A percentile compares a stretch with the other conserved stretches of the same genome.
These are phyloP conservation scores for Poecilia velifera DNA, from an alignment of 2,797 vertebrate species.

Conservation along the genomic window DNA sequence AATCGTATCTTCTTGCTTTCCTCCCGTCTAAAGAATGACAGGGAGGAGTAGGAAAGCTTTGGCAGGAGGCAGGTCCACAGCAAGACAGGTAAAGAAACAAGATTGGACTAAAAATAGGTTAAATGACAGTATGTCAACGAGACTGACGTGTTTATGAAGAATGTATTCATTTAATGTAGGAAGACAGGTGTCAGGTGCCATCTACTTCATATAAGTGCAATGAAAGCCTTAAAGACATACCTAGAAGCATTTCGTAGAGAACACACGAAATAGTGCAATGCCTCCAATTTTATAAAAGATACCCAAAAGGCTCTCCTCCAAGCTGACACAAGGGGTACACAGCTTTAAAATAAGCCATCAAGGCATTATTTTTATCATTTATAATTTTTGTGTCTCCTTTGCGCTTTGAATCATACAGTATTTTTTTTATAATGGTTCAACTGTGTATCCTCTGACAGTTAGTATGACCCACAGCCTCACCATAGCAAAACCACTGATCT, in stretches of 20 bases:
- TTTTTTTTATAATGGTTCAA: neutral
- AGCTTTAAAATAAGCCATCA: neutral
- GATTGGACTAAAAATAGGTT: constrained; percentile 17
- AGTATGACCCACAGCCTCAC: neutral
- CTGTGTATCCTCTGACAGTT: neutral
- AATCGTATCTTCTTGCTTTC: constrained; percentile 71
- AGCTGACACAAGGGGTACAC: neutral
- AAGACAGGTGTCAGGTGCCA: neutral
- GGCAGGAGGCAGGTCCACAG: constrained; percentile 28
- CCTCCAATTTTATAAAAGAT: neutral
- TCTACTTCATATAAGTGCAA: neutral
- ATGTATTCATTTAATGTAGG: constrained; percentile 8
- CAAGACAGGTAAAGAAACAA: constrained; percentile 46
- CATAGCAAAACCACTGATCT: neutral
- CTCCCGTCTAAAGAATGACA: constrained; percentile 68
- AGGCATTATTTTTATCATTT: neutral
- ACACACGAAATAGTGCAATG: neutral
- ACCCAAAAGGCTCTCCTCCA: neutral
- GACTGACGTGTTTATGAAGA: neutral
- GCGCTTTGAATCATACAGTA: neutral
- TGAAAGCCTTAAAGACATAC: neutral
- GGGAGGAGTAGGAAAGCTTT: constrained; percentile 38
- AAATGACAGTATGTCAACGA: constrained; percentile 7
- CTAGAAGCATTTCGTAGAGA: neutral
- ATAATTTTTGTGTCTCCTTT: neutral